Base-by-base conservation (phyloP, 2,888 invertebrate genomes). In the Chrysomela aeneicollis region DNA sequence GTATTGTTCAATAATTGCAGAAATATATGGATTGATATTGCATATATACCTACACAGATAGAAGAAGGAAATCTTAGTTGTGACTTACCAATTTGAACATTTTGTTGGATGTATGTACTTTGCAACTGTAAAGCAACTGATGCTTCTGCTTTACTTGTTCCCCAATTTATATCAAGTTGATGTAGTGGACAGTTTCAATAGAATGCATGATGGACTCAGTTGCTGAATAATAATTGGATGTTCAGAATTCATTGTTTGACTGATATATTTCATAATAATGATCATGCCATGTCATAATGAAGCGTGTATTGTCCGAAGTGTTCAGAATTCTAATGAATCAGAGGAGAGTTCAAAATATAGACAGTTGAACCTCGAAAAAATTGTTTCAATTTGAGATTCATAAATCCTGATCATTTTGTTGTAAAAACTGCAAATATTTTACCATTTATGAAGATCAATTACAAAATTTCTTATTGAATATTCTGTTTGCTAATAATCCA, bases 11-110 rank as follows among this genome's bases (percentile, higher is more conserved):
- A n/a, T n/a, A n/a, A n/a, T n/a, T n/a, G n/a, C n/a, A n/a, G n/a
- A n/a, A n/a, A n/a, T n/a, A n/a, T n/a, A n/a, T n/a, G n/a, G n/a
- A n/a, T n/a, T n/a, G n/a, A n/a, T n/a, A 6, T 26, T 26, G 6
- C 26, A 26, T 5, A 26, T 5, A 26, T 26, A 6, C 26, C 26
- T 26, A 5, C 26, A 26, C 4, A 26, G n/a, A n/a, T n/a, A n/a
- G n/a, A 26, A 5, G 6, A 26, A 26, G 3, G 4, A 26, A 5
- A 26, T 26, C 6, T 6, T 42, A 42, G 3, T 42, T 42, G 1
- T 15, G 15, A 12, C 37, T 54, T 9, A 54, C 54, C 22, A 54
- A 21, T 30, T 54, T 54, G 42, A 54, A 42, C 54, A 54, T 54
- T 37, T 54, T 54, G 53, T 12, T 30, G 2, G n/a, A 42, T 42